phyloP scores from a whole-genome alignment of 2,888 invertebrate species.

The Limulus polyphemus region DNA sequence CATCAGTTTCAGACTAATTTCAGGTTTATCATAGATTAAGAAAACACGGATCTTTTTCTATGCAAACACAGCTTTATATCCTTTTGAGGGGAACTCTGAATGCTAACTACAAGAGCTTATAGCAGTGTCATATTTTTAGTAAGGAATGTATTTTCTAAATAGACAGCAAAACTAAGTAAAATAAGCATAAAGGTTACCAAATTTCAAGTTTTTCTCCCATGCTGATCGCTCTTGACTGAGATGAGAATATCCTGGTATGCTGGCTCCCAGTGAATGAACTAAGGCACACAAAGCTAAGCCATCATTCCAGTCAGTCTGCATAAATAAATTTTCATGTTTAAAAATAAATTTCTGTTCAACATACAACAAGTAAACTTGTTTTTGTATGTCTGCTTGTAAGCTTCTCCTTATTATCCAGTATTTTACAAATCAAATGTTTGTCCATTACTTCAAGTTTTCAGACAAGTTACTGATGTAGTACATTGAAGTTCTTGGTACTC shows the following conservation, averaged over 20 bases:
- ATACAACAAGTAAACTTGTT: background rate
- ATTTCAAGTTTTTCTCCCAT: slow-evolving; percentile 51
- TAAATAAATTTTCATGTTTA: slow-evolving; percentile 22
- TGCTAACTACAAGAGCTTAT: too few relatives aligned
- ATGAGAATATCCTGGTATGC: slow-evolving; percentile 66
- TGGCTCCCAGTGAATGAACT: slow-evolving; percentile 76
- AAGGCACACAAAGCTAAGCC: slow-evolving; percentile 77
- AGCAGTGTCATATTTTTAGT: too few relatives aligned
- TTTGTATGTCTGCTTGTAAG: background rate
- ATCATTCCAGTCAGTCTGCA: slow-evolving; percentile 92
- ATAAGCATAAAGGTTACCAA: slow-evolving; percentile 42
- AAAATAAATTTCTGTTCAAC: background rate
- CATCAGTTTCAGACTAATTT: too few relatives aligned
- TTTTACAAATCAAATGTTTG: too few relatives aligned
- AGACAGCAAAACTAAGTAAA: too few relatives aligned
- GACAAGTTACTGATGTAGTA: too few relatives aligned
- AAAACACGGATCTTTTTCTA: too few relatives aligned
- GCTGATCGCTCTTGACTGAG: slow-evolving; percentile 55
- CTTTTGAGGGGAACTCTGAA: too few relatives aligned
- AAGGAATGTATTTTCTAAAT: too few relatives aligned
- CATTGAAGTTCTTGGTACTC: background rate
- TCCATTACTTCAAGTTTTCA: too few relatives aligned
- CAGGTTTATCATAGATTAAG: too few relatives aligned
- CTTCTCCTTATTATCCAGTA: background rate
- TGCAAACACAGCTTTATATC: too few relatives aligned